Percentiles rank a stretch among this genome's conserved stretches.
These are phyloP conservation scores for Antechinus flavipes DNA, from an alignment of 2,113 vertebrate genomes.

Conservation along the genomic window DNA sequence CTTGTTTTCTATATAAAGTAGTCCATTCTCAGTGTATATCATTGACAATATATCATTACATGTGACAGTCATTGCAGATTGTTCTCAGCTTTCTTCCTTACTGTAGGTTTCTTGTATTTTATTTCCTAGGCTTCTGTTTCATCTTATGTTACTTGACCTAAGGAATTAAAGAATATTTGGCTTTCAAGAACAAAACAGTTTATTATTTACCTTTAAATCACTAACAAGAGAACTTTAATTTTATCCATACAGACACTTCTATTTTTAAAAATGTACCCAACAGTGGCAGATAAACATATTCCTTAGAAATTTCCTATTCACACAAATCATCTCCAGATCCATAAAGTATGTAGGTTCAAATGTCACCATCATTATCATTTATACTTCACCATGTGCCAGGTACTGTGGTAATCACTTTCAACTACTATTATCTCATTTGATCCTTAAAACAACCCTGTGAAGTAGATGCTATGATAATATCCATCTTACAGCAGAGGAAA, in stretches of 20 bases:
- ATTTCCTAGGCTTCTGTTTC: conserved; percentile 36
- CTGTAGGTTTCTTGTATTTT: conserved; percentile 9
- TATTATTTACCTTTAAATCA: conserved; percentile 33
- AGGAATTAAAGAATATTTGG: not conserved
- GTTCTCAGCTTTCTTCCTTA: conserved; percentile 13
- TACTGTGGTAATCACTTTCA: not conserved
- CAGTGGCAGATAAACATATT: not conserved
- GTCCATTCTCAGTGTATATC: conserved; percentile 51
- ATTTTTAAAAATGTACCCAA: not conserved
- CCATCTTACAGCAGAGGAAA: not conserved
- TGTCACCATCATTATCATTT: not conserved
- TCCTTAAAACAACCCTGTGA: not conserved
- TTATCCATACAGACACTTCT: not conserved
- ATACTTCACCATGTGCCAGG: not conserved
- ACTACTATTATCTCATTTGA: not conserved
- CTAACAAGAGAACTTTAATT: conserved; percentile 39
- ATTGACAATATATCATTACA: conserved; percentile 31
- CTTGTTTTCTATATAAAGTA: conserved; percentile 52
- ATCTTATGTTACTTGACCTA: not conserved
- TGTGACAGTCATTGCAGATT: conserved; percentile 10
- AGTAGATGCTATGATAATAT: not conserved
- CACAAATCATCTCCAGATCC: not conserved
- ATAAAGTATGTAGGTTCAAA: not conserved
- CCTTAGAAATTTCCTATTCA: not conserved
- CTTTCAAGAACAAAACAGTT: conserved; percentile 35